These are phyloP conservation scores for Platypus cylindrus DNA, from an alignment of 2,888 invertebrate genomes.

Conservation along the genomic window DNA sequence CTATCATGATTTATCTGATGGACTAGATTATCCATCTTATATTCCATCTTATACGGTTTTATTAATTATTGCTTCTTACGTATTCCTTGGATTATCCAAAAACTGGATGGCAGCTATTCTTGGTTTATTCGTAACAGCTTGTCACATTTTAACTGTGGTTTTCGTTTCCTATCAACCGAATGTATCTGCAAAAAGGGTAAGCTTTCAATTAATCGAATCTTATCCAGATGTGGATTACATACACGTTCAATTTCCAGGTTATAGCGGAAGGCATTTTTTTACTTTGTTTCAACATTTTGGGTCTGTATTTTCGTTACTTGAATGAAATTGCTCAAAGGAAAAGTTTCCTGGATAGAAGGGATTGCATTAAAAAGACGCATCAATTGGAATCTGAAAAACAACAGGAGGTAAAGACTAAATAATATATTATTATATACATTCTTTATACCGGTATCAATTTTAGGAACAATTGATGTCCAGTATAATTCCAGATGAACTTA, in stretches of 20 bases:
- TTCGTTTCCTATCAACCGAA: slow-evolving; percentile 40
- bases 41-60: slow-evolving; percentile 61
- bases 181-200: slow-evolving; percentile 34
- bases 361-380: slow-evolving; percentile 74
- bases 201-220: slow-evolving; percentile 14
- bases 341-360: slow-evolving; percentile 76
- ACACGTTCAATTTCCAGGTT: slow-evolving; percentile 37
- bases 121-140: slow-evolving; percentile 52
- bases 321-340: slow-evolving; percentile 77
- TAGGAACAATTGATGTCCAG: slow-evolving; percentile 76
- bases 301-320: slow-evolving; percentile 78
- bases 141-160: slow-evolving; percentile 48
- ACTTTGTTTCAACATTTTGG: slow-evolving; percentile 64
- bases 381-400: slow-evolving; percentile 71
- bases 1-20: slow-evolving; percentile 39
- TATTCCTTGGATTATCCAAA: slow-evolving; percentile 70
- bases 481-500: slow-evolving; percentile 77
- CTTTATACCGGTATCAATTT: slow-evolving; percentile 15
- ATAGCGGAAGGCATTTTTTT: slow-evolving; percentile 58
- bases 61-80: slow-evolving; percentile 65
- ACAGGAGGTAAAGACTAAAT: slow-evolving; percentile 68
- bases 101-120: slow-evolving; percentile 57
- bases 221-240: slow-evolving; percentile 14
- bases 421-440: no score
- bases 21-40: slow-evolving; percentile 33